Evolutionary conservation across 2,113 vertebrate genomes (phyloP).

Genomic region (Gobio gobio): DNA sequence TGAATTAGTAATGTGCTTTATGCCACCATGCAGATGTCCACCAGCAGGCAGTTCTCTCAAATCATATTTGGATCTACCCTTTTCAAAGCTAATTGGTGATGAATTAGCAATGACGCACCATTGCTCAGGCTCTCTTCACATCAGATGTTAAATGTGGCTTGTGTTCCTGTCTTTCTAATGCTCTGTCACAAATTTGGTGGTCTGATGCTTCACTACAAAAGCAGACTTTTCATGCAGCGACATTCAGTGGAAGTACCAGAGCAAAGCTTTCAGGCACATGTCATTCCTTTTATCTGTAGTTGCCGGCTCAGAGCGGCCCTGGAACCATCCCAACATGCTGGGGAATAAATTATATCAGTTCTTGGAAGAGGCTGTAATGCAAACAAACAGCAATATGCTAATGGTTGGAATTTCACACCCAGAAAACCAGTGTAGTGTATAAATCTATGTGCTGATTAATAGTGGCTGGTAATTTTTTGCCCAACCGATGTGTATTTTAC

Average conservation of each 20-base stretch:
- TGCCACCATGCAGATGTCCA: conserved; percentile 50
- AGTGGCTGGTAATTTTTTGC: conserved; percentile 7
- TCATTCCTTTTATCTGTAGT: conserved; percentile 52
- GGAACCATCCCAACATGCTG: conserved; percentile 41
- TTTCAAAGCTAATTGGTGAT: conserved; percentile 40
- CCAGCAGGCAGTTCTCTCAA: conserved; percentile 6
- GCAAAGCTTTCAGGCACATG: conserved; percentile 38
- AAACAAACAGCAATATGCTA: conserved; percentile 60
- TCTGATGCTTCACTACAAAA: conserved; percentile 6
- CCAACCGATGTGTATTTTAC: neutral
- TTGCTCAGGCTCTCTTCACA: conserved; percentile 1
- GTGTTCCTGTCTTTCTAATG: conserved; percentile 23
- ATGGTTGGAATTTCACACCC: conserved; percentile 60
- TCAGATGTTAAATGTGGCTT: conserved; percentile 18
- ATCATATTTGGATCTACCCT: conserved; percentile 14
- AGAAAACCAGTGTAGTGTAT: conserved; percentile 46
- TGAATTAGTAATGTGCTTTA: conserved; percentile 58
- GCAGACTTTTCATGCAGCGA: neutral
- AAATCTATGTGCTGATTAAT: conserved; percentile 48
- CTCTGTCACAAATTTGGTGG: neutral
- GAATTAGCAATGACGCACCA: conserved; percentile 51
- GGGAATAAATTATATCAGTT: conserved; percentile 62
- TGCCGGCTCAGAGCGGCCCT: neutral
- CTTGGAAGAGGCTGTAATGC: conserved; percentile 62
- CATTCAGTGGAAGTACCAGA: conserved; percentile 4